Conservation (phyloP, 2,888 invertebrate species). For the Caenorhabditis wallacei region DNA sequence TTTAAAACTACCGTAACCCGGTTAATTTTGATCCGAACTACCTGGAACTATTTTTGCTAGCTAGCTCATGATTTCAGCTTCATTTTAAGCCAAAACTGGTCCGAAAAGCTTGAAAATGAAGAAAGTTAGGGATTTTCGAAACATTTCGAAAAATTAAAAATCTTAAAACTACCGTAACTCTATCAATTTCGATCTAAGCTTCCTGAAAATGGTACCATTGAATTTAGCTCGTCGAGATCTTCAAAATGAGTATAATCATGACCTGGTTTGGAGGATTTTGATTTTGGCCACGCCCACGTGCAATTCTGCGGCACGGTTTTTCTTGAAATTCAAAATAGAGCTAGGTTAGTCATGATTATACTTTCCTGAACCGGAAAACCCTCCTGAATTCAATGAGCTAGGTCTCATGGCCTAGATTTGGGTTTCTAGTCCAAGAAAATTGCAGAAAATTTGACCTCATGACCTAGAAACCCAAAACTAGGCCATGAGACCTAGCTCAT, state of each 20-base stretch:
- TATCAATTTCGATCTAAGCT: neutral
- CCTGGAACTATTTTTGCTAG: neutral
- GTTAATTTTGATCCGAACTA: neutral
- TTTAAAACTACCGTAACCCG: too few species aligned
- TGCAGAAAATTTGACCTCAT: too few species aligned
- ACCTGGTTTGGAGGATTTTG: neutral
- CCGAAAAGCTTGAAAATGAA: neutral
- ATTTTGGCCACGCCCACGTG: neutral
- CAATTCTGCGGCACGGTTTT: too few species aligned
- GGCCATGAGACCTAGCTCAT: neutral
- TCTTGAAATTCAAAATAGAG: too few species aligned
- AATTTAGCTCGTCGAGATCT: neutral
- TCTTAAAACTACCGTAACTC: too few species aligned
- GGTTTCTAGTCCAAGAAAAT: too few species aligned
- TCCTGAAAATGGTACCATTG: neutral
- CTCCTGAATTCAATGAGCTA: too few species aligned
- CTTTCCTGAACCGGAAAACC: too few species aligned
- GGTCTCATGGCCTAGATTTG: too few species aligned
- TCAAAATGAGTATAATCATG: constrained; percentile 1
- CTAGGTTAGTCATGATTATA: too few species aligned
- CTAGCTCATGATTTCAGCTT: neutral
- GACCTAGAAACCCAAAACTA: neutral
- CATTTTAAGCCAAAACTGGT: too few species aligned
- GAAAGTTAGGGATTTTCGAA: neutral
- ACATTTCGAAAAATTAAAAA: neutral